Percentiles rank a stretch among this genome's conserved stretches.
These are phyloP conservation scores for Actinostola sp. DNA, from an alignment of 92 coral and sea anemone genomes.

Conservation along the genomic window DNA sequence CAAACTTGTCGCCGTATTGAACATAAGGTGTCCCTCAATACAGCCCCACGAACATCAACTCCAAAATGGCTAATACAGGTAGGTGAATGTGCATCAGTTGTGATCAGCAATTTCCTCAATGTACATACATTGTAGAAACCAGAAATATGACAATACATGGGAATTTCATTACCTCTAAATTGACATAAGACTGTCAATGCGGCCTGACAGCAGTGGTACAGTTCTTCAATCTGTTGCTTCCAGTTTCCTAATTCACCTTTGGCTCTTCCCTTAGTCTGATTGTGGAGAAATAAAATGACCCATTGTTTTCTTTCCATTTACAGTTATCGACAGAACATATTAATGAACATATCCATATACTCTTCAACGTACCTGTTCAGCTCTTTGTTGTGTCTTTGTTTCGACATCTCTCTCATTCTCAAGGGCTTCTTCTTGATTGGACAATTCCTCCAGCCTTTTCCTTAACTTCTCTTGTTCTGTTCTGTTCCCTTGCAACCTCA, in stretches of 20 bases:
- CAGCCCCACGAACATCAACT: too few relatives aligned
- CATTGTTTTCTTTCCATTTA: too few relatives aligned
- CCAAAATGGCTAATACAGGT: too few relatives aligned
- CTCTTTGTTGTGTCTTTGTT: constrained; percentile 57
- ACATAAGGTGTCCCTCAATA: too few relatives aligned
- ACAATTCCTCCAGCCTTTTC: constrained; percentile 62
- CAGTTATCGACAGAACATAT: too few relatives aligned
- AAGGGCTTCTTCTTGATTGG: constrained; percentile 52
- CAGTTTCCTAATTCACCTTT: constrained; percentile 66
- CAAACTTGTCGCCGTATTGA: too few relatives aligned
- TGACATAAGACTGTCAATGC: constrained; percentile 77
- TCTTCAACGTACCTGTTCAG: constrained; percentile 60
- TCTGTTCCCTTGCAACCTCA: constrained; percentile 56
- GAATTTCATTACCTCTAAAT: constrained; percentile 59
- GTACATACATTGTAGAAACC: too few relatives aligned
- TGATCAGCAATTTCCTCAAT: too few relatives aligned
- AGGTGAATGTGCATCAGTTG: too few relatives aligned
- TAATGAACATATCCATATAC: not conserved
- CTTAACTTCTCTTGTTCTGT: constrained; percentile 75
- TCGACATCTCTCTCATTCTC: constrained; percentile 56
- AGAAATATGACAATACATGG: not conserved
- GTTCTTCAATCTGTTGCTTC: constrained; percentile 76
- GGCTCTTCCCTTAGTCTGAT: constrained; percentile 72
- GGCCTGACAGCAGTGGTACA: constrained; percentile 68
- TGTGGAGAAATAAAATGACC: not conserved